Percentiles rank a stretch among this genome's conserved stretches.
These are phyloP conservation scores for Coremacera marginata DNA, from an alignment of 2,888 invertebrate species.

Conservation along the genomic window DNA sequence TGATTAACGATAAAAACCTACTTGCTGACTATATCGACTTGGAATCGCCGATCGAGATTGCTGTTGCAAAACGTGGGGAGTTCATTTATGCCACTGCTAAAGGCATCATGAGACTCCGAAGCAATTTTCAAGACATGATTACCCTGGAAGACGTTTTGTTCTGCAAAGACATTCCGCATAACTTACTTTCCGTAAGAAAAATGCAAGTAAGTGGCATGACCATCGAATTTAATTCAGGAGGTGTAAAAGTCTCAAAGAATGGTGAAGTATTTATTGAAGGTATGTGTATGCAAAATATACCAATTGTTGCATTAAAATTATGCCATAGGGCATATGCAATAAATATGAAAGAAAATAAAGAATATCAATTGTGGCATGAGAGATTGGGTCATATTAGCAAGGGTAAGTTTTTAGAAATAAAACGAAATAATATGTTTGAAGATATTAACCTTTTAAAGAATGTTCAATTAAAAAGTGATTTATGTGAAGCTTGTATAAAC, in stretches of 20 bases:
- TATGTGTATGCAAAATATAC: conserved; percentile 38
- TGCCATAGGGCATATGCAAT: conserved; percentile 17
- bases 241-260: conserved; percentile 54
- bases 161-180: conserved; percentile 57
- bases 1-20: conserved; percentile 48
- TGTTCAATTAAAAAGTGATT: conserved; percentile 41
- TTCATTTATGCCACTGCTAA: conserved; percentile 46
- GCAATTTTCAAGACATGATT: conserved; percentile 48
- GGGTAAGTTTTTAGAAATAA: conserved; percentile 48
- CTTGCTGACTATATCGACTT: conserved; percentile 41
- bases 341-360: conserved; percentile 19
- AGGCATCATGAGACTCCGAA: conserved; percentile 55
- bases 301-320: conserved; percentile 40
- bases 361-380: conserved; percentile 48
- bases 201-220: conserved; percentile 56
- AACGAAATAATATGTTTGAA: conserved; percentile 43
- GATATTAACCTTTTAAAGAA: conserved; percentile 40
- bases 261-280: conserved; percentile 41
- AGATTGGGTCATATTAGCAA: conserved; percentile 48
- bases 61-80: conserved; percentile 53
- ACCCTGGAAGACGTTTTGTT: conserved; percentile 51
- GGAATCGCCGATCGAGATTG: conserved; percentile 54
- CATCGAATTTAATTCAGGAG: conserved; percentile 44
- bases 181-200: conserved; percentile 55
- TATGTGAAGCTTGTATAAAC: conserved; percentile 61